Conservation (phyloP, 2,113 vertebrate genomes). For the Chunga burmeisteri region DNA sequence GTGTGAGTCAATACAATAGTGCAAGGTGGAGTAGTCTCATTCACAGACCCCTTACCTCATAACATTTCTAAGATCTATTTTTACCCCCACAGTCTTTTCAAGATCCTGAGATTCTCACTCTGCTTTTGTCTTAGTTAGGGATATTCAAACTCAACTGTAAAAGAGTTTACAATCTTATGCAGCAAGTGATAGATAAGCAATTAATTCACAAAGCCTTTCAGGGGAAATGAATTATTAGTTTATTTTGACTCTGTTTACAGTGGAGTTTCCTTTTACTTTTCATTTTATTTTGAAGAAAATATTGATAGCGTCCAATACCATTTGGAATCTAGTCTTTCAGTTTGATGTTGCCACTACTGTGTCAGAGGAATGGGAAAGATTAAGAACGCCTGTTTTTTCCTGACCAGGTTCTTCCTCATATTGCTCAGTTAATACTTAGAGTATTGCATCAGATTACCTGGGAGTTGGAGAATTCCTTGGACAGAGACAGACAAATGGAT, state of each 20-base stretch:
- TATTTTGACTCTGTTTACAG: neutral
- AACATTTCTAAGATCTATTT: neutral
- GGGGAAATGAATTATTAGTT: neutral
- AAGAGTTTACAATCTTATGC: neutral
- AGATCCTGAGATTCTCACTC: neutral
- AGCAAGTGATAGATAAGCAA: neutral
- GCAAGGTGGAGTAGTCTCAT: neutral
- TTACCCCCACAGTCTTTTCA: accelerated
- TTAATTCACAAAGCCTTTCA: neutral
- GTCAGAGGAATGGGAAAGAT: neutral
- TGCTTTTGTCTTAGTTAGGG: neutral
- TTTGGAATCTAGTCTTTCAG: neutral
- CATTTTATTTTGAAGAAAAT: neutral
- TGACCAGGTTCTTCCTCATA: neutral
- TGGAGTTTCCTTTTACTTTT: neutral
- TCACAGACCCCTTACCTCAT: neutral
- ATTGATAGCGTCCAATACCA: neutral
- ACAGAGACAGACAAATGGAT: neutral
- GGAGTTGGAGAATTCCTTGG: neutral
- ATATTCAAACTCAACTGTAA: neutral
- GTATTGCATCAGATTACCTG: neutral
- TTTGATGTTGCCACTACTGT: neutral
- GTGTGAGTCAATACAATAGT: neutral
- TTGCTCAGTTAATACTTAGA: neutral
- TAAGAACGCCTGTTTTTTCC: neutral